Evolutionary conservation across 2,888 invertebrate genomes (phyloP).

Genomic region (Onthophagus sagittarius): DNA sequence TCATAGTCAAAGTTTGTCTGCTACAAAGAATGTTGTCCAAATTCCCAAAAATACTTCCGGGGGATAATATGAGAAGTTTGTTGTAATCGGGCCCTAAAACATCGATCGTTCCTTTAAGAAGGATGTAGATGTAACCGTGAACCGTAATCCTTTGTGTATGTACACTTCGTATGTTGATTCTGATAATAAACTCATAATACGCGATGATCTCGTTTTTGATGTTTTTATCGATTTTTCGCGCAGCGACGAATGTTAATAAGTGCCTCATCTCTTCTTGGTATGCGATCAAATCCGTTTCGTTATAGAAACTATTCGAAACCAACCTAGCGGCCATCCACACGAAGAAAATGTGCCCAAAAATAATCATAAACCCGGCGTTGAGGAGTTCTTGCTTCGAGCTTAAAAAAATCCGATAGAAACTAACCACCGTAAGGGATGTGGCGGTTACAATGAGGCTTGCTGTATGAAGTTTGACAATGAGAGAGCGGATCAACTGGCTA

Average conservation of each 20-base stretch:
- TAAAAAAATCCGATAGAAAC: conserved; percentile 10
- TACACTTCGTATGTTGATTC: conserved; percentile 22
- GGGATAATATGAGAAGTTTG: conserved; percentile 24
- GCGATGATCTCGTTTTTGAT: conserved; percentile 29
- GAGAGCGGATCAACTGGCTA: no score
- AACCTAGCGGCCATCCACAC: conserved; percentile 19
- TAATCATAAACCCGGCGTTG: neutral
- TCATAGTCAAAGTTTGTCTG: conserved; percentile 32
- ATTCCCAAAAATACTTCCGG: conserved; percentile 34
- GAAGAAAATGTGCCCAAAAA: conserved; percentile 17
- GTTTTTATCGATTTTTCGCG: conserved; percentile 28
- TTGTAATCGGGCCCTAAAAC: conserved; percentile 33
- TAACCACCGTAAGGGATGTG: conserved; percentile 11
- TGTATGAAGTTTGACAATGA: conserved; percentile 14
- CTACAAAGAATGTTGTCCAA: conserved; percentile 27
- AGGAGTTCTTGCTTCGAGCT: conserved; percentile 9
- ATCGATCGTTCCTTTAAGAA: conserved; percentile 31
- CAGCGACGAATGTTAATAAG: conserved; percentile 29
- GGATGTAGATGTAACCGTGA: conserved; percentile 29
- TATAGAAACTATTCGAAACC: conserved; percentile 22
- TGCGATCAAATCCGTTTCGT: conserved; percentile 24
- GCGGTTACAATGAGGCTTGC: conserved; percentile 13
- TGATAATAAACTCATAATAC: conserved; percentile 31
- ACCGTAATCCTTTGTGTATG: conserved; percentile 27
- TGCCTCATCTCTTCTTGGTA: conserved; percentile 33